Evolutionary conservation across 2,113 vertebrate genomes (phyloP), one percentile per base, ranked within the genome.

Genomic region (Arenaria interpres): DNA sequence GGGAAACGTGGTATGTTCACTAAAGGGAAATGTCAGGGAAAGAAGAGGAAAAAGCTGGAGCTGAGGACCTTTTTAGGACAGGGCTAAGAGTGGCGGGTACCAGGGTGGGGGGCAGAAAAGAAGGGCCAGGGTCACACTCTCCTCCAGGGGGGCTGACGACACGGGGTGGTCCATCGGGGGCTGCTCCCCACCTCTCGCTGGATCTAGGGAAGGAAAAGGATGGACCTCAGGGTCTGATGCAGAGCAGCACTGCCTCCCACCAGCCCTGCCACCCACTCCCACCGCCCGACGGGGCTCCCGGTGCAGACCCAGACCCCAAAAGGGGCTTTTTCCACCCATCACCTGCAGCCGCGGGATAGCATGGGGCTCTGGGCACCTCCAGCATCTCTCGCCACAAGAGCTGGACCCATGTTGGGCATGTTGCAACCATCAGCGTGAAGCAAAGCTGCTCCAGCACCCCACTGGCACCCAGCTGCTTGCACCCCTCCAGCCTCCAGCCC

Each of bases 161-260:
- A 3, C 1, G 1, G 23, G n/a, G 11, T 24, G 59, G 20, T 37
- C 51, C 5, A 0, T 12, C 5, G 0, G 56, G 68, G n/a, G 60
- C 69, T 30, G 53, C 85, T 73, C 33, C 80, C 19, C 25, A 24
- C 11, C 50, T 20, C 24, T 46, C 18, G 30, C 85, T 39, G 81
- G 23, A 74, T 23, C 92, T 67, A 7, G 24, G 25, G 12, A 80
- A 18, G 39, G 50, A 62, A 53, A 78, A 69, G 73, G 84, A 67
- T 10, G 12, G 9, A 41, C 6, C 45, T 87, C 60, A 66, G 63
- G 15, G 22, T 5, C 7, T 2, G 30, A 24, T 3, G 15, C n/a
- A 11, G 56, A 46, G 12, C 2, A 21, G 50, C 43, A 2, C 32
- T 9, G n/a, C 10, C 14, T 32, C 48, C 68, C 35, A 8, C 9